Base-by-base conservation (phyloP, 2,797 vertebrate genomes). In the Fundulus diaphanus region DNA sequence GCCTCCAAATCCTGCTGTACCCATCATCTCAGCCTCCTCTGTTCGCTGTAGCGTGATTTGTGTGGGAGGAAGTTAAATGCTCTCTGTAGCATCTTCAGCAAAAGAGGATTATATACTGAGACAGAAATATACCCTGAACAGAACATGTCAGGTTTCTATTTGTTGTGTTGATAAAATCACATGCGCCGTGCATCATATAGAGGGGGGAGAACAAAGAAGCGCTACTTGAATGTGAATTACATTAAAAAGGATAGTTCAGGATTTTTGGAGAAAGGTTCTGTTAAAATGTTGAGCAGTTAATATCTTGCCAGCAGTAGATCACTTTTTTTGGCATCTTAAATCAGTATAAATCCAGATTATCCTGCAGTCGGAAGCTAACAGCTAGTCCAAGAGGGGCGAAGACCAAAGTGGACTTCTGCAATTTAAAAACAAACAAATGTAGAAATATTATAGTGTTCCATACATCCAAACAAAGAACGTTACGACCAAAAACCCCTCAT, bases 51-150 rank as follows among this genome's bases (percentile, higher is more conserved):
- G 75, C 75, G 79, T 76, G 84, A 83, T 91, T 81, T 61, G 78
- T 82, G 90, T 86, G 70, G 87, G 88, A 94, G 92, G 91, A 93
- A 92, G 93, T 91, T 87, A 77, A 92, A 93, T 90, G 84, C 86
- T 89, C 84, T 91, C 83, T 86, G 77, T 87, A 85, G 88, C 83
- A 82, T 92, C 81, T 88, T 82, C 82, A 88, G 86, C 92, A 84
- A 89, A 40, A 90, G 77, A 86, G 84, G 86, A 93, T 93, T 92
- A 89, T 73, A 87, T 83, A 82, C 73, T 70, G 80, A 88, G 83
- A 85, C 77, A 85, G 77, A 77, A 82, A 92, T 78, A 85, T 83
- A 27, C 7, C 29, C 46, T 22, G 49, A 90, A 77, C 68, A 68
- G 77, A 81, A 51, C 82, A 74, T 78, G 76, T 65, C 51, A 78